Base-by-base conservation (phyloP, 2,797 vertebrate species). In the Carapus acus region DNA sequence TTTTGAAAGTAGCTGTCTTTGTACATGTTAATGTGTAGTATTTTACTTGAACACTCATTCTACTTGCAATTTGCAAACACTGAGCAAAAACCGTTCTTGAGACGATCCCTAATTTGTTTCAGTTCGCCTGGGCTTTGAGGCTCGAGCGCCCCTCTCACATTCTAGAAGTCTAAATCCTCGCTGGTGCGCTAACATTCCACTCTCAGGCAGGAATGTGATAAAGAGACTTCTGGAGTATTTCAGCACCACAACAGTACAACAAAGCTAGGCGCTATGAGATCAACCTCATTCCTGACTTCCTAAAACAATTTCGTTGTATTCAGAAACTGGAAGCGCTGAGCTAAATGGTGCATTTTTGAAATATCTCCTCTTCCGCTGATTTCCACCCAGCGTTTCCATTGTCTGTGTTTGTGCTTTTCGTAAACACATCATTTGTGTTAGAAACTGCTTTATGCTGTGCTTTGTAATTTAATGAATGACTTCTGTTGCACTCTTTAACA, bases 381-480 rank as follows among this genome's bases (percentile, higher is more conserved):
- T 65, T 60, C 7, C 37, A 23, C 1, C 3, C n/a, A 36, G 40
- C 20, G 40, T 45, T 52, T 34, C 18, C 43, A 51, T 22, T 46
- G 57, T 59, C 17, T 40, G 1, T 62, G 31, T 16, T 6, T n/a
- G 33, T 37, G 33, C 20, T 65, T 74, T 59, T 29, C 64, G 57
- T 70, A 54, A 78, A 74, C 58, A 73, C 19, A 13, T 37, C 39
- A 54, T 73, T 78, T 58, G 39, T 60, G 65, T 54, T 29, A 54
- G 65, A 65, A 78, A 60, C 65, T 77, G 74, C 49, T 62, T 80
- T 66, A 62, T 67, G 43, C 48, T 59, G 49, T 34, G 46, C 72
- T 81, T 76, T 78, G 67, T 71, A 57, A n/a, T 53, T 50, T 49
- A 71, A 59, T 74, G 76, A 81, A 83, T 79, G 70, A 75, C 58